phyloP scores from a whole-genome alignment of 2,797 vertebrate genomes.

The Chiroxiphia lanceolata region DNA sequence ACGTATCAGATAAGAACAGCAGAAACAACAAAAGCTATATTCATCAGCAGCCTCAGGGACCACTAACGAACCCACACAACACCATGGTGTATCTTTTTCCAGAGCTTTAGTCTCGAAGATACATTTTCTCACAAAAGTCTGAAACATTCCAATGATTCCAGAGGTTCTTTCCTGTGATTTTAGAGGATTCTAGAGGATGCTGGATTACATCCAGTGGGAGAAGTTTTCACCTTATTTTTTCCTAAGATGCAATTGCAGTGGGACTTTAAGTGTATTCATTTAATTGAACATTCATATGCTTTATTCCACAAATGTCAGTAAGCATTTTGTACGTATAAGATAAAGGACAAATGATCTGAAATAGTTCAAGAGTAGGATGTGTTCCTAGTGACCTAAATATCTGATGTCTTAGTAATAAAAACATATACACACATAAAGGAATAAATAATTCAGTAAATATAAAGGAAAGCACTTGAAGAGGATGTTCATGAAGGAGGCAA shows the following conservation, averaged over 20 bases:
- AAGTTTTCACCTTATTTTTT: neutral
- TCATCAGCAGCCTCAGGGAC: neutral
- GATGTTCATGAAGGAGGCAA: neutral
- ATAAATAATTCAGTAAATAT: neutral
- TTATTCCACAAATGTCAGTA: neutral
- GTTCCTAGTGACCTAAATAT: neutral
- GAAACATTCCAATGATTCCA: neutral
- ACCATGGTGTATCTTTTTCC: neutral
- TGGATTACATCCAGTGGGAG: neutral
- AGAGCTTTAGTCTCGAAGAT: neutral
- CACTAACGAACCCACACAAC: neutral
- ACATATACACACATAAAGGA: neutral
- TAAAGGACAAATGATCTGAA: neutral
- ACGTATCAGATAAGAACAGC: neutral
- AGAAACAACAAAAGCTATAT: neutral
- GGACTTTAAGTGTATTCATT: neutral
- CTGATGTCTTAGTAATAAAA: neutral
- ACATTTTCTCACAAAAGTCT: neutral
- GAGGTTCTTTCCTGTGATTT: neutral
- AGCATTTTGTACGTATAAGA: neutral
- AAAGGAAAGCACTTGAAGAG: neutral
- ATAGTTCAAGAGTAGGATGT: neutral
- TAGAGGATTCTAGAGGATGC: neutral
- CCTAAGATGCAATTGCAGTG: neutral
- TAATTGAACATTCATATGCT: neutral